Evolutionary conservation across 2,113 vertebrate genomes (phyloP), one percentile per base, ranked within the genome.

Genomic region (Myxocyprinus asiaticus): DNA sequence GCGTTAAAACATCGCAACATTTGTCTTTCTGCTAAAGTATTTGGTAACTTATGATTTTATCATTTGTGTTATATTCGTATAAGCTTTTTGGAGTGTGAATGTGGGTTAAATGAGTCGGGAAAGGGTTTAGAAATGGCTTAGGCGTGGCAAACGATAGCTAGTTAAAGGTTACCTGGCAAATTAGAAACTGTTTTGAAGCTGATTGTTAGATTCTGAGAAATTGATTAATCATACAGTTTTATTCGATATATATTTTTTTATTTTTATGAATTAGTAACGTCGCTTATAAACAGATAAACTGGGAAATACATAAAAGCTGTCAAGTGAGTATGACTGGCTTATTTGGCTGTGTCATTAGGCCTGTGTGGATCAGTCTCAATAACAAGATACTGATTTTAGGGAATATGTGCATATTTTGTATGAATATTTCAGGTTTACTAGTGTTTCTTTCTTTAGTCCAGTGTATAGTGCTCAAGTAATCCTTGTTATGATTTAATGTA

Each of bases 101-200:
- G 1, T 33, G 14, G 47, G 15, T 47, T 48, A 33, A 74, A 50
- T 63, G 56, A 17, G 61, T 14, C 22, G 47, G 9, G 2, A 33
- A 76, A 10, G 51, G 22, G 42, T 12, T 65, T 44, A 53, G 74
- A 64, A 10, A 55, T 65, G 44, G 6, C 69, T 82, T 82, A 82
- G 80, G 80, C 68, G 80, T 82, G 80, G 80, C 80, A 78, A 82
- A 82, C 15, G 67, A 64, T 76, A 65, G 61, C 80, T 73, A 65
- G 9, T 58, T 76, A 76, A 62, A 61, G 47, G 43, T 33, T 78
- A 67, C 62, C 63, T 11, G 3, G 76, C 69, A 67, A 75, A 50
- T 50, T 33, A 33, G n/a, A 33, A 76, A 62, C 74, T 76, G 62
- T 43, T 10, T 11, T 17, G 11, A 33, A 33, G 56, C 55, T 47